Evolutionary conservation across 30 jellyfish, hydroid and myxozoan genomes (phyloP).

Genomic region (Aurelia aurita complex sp. Pacific): DNA sequence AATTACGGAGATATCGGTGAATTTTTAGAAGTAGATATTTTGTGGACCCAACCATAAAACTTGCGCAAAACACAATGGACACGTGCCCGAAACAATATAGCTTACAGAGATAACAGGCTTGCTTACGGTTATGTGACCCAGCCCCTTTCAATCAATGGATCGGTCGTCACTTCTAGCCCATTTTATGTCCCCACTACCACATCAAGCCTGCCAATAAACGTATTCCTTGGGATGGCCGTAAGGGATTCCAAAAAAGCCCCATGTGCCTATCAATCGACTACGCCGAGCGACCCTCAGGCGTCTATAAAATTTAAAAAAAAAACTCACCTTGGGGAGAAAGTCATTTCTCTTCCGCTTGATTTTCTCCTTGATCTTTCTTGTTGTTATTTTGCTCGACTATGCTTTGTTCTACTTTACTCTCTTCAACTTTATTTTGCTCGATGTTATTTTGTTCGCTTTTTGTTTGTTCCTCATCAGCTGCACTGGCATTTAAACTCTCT

Average conservation of each 20-base stretch:
- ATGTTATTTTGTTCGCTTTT: conserved; percentile 22
- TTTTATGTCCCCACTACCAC: not conserved
- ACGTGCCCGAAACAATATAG: too few relatives aligned
- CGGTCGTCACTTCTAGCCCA: too few relatives aligned
- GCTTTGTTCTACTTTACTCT: not conserved
- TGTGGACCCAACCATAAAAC: too few relatives aligned
- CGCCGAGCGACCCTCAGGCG: not conserved
- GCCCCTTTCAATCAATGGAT: too few relatives aligned
- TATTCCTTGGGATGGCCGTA: not conserved
- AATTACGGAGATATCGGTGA: too few relatives aligned
- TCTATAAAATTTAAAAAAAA: not conserved
- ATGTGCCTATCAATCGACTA: not conserved
- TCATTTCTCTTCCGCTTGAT: conserved; percentile 27
- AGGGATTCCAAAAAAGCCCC: not conserved
- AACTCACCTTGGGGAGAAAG: conserved; percentile 1
- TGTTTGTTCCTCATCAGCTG: not conserved
- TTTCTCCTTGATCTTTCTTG: conserved; percentile 21
- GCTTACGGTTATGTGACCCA: too few relatives aligned
- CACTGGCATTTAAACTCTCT: not conserved
- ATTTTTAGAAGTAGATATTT: too few relatives aligned
- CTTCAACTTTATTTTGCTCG: not conserved
- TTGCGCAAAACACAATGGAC: too few relatives aligned
- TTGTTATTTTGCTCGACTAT: conserved; percentile 30
- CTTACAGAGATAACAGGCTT: too few relatives aligned
- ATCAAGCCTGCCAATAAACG: not conserved